phyloP scores from a whole-genome alignment of 2,797 vertebrate genomes.

The Epinephelus awoara region DNA sequence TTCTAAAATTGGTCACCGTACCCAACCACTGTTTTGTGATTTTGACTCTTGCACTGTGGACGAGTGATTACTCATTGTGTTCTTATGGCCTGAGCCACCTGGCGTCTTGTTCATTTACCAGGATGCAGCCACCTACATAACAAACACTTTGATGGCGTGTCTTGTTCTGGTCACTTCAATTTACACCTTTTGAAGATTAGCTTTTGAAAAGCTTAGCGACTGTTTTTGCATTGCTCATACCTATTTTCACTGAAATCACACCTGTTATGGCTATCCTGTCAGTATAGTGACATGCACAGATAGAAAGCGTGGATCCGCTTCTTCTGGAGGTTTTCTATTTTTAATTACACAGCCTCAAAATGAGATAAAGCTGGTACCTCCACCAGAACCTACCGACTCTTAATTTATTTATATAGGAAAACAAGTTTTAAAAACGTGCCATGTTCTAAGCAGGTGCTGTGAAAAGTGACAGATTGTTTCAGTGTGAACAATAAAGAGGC shows the following conservation, averaged over 20 bases:
- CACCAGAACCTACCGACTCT: background rate
- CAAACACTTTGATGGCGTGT: slow-evolving; percentile 54
- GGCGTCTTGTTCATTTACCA: slow-evolving; percentile 52
- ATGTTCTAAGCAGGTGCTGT: background rate
- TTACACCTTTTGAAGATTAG: slow-evolving; percentile 30
- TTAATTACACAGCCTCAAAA: too few relatives aligned
- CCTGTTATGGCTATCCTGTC: background rate
- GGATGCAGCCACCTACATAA: slow-evolving; percentile 63
- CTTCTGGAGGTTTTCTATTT: background rate
- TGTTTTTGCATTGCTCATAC: background rate
- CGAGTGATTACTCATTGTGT: slow-evolving; percentile 59
- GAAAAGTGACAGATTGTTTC: background rate
- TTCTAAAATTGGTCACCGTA: slow-evolving; percentile 11
- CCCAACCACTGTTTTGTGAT: slow-evolving; percentile 12
- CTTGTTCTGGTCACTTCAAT: slow-evolving; percentile 21
- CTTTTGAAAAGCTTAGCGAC: slow-evolving; percentile 20
- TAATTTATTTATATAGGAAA: background rate
- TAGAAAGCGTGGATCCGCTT: background rate
- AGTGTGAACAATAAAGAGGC: background rate
- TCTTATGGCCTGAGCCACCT: slow-evolving; percentile 56
- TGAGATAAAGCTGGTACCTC: background rate
- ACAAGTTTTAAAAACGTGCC: background rate
- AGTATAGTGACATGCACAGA: background rate
- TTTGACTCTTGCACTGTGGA: slow-evolving; percentile 42
- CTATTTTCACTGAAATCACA: slow-evolving; percentile 10